phyloP scores from a whole-genome alignment of 2,888 invertebrate genomes.

The Galeopsomyia nigrocyanea region DNA sequence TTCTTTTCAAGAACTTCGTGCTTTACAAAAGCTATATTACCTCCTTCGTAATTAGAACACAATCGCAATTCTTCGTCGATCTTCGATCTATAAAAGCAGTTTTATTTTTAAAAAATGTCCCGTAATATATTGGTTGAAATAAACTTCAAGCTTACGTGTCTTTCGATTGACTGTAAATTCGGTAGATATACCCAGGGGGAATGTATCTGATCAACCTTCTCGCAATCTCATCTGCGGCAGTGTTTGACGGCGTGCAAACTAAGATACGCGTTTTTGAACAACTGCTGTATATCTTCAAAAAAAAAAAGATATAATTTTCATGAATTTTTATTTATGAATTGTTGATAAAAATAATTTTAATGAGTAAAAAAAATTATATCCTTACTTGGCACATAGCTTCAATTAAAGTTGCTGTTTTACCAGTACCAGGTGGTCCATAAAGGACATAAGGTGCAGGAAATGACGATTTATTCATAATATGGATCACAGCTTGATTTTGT shows the following conservation, averaged over 20 bases:
- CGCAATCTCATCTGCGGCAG: constrained; percentile 79
- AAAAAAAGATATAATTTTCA: constrained; percentile 14
- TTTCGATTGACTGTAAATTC: constrained; percentile 51
- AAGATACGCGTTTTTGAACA: neutral
- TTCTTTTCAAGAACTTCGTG: too few relatives aligned
- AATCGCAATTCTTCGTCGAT: too few relatives aligned
- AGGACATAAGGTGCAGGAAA: constrained; percentile 82
- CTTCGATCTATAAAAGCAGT: too few relatives aligned
- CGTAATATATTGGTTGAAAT: too few relatives aligned
- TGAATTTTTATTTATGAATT: neutral
- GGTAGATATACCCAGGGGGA: constrained; percentile 45
- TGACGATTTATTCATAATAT: constrained; percentile 76
- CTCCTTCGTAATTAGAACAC: constrained; percentile 62
- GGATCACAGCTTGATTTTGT: constrained; percentile 77
- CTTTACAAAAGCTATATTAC: constrained; percentile 73
- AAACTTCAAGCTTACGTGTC: constrained; percentile 40
- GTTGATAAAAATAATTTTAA: constrained; percentile 10
- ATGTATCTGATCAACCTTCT: constrained; percentile 66
- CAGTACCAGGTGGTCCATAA: constrained; percentile 89
- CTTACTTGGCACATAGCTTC: constrained; percentile 78
- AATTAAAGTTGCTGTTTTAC: constrained; percentile 80
- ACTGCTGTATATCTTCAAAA: constrained; percentile 64
- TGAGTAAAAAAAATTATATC: neutral
- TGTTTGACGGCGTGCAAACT: constrained; percentile 77
- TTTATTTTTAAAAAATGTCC: too few relatives aligned